Evolutionary conservation across 2,888 invertebrate species (phyloP).

Genomic region (Spodoptera littoralis): DNA sequence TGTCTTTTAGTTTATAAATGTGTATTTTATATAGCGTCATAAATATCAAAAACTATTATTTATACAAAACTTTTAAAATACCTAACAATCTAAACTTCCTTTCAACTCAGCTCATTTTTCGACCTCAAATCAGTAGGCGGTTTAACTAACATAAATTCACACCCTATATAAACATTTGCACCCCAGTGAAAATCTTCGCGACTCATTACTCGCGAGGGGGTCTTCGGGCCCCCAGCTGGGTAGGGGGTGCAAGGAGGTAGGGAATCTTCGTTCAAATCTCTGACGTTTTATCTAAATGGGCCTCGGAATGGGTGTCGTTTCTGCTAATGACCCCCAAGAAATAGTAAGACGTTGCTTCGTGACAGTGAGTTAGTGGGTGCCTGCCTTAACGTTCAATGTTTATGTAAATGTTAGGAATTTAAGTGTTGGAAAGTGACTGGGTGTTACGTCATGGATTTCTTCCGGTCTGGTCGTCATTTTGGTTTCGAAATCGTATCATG

Average conservation of each 20-base stretch:
- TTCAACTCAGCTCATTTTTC: constrained; percentile 36
- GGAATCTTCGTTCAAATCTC: constrained; percentile 87
- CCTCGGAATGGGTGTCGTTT: constrained; percentile 86
- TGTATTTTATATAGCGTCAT: too few relatives aligned
- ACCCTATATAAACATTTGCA: constrained; percentile 88
- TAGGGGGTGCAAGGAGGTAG: constrained; percentile 53
- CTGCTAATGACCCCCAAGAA: constrained; percentile 87
- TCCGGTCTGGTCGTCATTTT: neutral
- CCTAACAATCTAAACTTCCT: neutral
- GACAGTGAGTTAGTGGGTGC: constrained; percentile 74
- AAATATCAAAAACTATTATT: neutral
- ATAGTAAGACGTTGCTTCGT: constrained; percentile 78
- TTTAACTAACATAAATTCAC: constrained; percentile 77
- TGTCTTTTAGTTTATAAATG: too few relatives aligned
- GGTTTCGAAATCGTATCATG: neutral
- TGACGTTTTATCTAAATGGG: constrained; percentile 89
- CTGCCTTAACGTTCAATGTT: constrained; percentile 54
- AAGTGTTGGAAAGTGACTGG: constrained; percentile 41
- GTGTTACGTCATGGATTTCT: constrained; percentile 23
- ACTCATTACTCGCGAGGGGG: constrained; percentile 83
- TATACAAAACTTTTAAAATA: neutral
- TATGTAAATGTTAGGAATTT: constrained; percentile 54
- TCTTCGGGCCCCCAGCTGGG: constrained; percentile 40
- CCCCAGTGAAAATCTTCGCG: constrained; percentile 87
- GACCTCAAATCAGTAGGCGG: constrained; percentile 60